A percentile compares a stretch with the other conserved stretches of the same genome.
Evolutionary conservation across 2,113 vertebrate species (phyloP).

Genomic region (Lethenteron reissneri): DNA sequence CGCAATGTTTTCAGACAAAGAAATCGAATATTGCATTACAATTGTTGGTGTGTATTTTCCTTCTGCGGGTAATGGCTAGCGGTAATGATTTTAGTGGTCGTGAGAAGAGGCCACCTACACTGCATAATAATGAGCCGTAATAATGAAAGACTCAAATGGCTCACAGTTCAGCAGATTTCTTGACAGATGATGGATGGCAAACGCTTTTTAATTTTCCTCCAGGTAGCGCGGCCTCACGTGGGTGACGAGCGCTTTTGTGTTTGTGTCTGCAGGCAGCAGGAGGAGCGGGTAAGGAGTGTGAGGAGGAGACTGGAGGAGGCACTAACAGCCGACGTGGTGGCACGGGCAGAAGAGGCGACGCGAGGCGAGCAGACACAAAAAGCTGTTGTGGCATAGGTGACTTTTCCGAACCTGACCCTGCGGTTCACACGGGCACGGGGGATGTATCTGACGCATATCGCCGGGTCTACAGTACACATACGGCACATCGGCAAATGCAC

Average conservation of each 20-base stretch:
- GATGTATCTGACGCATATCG: too few species aligned
- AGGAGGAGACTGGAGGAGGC: conserved; percentile 67
- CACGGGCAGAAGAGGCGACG: conserved; percentile 35
- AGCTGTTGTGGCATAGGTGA: too few species aligned
- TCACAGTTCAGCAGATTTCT: not conserved
- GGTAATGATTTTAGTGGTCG: too few species aligned
- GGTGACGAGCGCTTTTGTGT: not conserved
- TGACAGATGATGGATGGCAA: not conserved
- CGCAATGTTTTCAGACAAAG: too few species aligned
- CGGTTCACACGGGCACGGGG: too few species aligned
- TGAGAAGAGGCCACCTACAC: not conserved
- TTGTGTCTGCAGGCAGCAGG: conserved; percentile 61
- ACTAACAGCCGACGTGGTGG: conserved; percentile 50
- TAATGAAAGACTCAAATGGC: not conserved
- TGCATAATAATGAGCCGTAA: not conserved
- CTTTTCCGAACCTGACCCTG: too few species aligned
- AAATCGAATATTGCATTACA: too few species aligned
- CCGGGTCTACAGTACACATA: too few species aligned
- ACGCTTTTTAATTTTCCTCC: not conserved
- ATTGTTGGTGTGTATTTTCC: too few species aligned
- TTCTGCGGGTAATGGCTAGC: too few species aligned
- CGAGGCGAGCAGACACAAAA: too few species aligned
- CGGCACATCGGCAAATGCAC: too few species aligned
- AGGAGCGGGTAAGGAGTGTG: conserved; percentile 52
- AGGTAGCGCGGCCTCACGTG: not conserved